Base-by-base conservation (phyloP, 2,888 invertebrate genomes). In the Chloromyia formosa region DNA sequence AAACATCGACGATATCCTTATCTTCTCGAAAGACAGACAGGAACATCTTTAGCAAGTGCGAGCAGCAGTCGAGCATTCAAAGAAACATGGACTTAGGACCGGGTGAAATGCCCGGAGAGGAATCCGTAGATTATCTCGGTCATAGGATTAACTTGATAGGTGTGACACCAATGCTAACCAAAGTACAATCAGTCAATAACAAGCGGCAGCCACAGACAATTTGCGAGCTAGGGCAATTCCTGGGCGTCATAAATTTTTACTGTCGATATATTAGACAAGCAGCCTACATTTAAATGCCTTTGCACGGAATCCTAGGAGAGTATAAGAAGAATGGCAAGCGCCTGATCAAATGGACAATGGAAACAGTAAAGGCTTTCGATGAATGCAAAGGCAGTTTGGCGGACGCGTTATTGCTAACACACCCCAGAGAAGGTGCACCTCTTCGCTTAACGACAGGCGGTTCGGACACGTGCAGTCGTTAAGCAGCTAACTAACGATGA, bases 1-100 rank as follows among this genome's bases (percentile, higher is more conserved):
- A 1, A 49, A 68, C 53, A 49, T 49, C 20, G 68, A 68, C 27
- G 68, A 49, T 45, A 49, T 68, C 14, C 42, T 64, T 12, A 23
- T 61, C 12, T 64, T 62, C 10, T 18, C 56, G 20, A 56, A 56
- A 56, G 18, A 9, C 20, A 18, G 3, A 10, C 9, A 56, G 10
- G 20, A 56, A 2, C 56, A 56, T 10, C 10, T 56, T 9, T 4
- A n/a, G 2, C 56, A 56, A 2, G 10, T 56, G 1, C 56, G 56
- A 56, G 56, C 20, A 56, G 56, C 16, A 4, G 4, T 56, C 56
- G 22, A 56, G 20, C 20, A 18, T 2, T 18, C 16, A 10, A n/a
- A 18, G 18, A 2, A 56, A 56, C 16, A 56, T 20, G 56, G 56
- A 20, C 56, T 56, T 4, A 20, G 9, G 14, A 53, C 9, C 53